Percentiles rank a stretch among this genome's conserved stretches.
phyloP scores from a whole-genome alignment of 1,140 invertebrate species.

The Cotesia glomerata region DNA sequence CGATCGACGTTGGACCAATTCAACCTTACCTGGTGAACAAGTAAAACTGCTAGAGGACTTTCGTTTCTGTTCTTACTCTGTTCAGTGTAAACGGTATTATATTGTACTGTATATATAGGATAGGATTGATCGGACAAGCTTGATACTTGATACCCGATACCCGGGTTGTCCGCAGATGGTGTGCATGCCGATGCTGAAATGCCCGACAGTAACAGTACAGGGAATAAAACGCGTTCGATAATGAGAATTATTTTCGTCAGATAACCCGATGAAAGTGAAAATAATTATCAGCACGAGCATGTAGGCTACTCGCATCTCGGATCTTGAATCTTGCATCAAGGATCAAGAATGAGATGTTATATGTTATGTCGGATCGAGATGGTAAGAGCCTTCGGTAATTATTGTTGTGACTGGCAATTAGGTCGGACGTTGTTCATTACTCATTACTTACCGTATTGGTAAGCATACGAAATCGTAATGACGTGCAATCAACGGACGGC shows the following conservation, averaged over 20 bases:
- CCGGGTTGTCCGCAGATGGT: no score
- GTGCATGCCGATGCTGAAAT: no score
- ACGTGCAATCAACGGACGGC: conserved; percentile 32
- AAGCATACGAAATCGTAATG: conserved; percentile 31
- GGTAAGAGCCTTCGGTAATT: conserved; percentile 19
- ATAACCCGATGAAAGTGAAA: background rate
- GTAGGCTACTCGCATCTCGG: no score
- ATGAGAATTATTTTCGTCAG: background rate
- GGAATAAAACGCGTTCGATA: no score
- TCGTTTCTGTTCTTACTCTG: no score
- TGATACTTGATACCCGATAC: no score
- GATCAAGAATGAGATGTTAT: background rate
- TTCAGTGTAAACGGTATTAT: no score
- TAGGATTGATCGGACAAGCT: no score
- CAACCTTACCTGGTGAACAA: no score
- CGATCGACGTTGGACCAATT: no score
- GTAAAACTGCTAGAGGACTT: no score
- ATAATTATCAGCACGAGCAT: background rate
- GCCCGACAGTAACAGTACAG: background rate
- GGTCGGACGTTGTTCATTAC: conserved; percentile 17
- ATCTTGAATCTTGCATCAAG: background rate
- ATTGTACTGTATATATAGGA: no score
- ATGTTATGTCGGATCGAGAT: background rate
- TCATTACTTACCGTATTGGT: conserved; percentile 32
- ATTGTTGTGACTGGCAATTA: conserved; percentile 28